Base-by-base conservation (phyloP, 2,113 vertebrate species). In the Clarias macrocephalus region DNA sequence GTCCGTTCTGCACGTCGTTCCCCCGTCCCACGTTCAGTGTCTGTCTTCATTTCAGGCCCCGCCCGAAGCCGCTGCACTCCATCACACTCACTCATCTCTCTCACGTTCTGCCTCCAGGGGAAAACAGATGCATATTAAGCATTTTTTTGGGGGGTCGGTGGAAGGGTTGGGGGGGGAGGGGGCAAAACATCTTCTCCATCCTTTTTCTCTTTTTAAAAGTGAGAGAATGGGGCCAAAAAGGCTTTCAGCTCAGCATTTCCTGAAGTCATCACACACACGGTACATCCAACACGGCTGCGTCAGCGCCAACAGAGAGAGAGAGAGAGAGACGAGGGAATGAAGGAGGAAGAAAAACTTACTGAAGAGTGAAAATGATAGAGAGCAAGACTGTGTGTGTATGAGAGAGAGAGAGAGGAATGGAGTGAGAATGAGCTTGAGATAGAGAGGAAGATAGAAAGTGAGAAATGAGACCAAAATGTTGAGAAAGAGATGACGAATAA, bases 181-280 rank as follows among this genome's bases (percentile, higher is more conserved):
- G 6, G 6, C 48, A 7, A 48, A 48, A 48, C 48, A 48, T 30
- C 28, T 28, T 60, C 42, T 42, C 6, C 48, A 48, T 66, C 28
- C 5, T 15, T 18, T 73, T 33, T 18, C 18, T 52, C 18, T 52
- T 75, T 48, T 52, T 76, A 13, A 83, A 83, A 83, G 23, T 66
- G 80, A 90, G 90, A 93, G 59, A 95, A 93, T 91, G 88, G 86
- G 94, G 93, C 91, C 94, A 95, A 95, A 91, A 89, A 85, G 88
- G 91, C 88, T 88, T 88, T 85, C 85, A 89, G 93, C 90, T 94
- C 92, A 93, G 92, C 93, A 92, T 85, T 93, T 93, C 90, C 83
- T 92, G 89, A 90, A 91, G 90, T 72, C 91, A 59, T 90, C 80
- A 84, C 83, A 80, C 72, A 19, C 72, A 19, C 66, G 30, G 33